phyloP scores from a whole-genome alignment of 1,140 invertebrate genomes.

The Tetramorium alpestre region DNA sequence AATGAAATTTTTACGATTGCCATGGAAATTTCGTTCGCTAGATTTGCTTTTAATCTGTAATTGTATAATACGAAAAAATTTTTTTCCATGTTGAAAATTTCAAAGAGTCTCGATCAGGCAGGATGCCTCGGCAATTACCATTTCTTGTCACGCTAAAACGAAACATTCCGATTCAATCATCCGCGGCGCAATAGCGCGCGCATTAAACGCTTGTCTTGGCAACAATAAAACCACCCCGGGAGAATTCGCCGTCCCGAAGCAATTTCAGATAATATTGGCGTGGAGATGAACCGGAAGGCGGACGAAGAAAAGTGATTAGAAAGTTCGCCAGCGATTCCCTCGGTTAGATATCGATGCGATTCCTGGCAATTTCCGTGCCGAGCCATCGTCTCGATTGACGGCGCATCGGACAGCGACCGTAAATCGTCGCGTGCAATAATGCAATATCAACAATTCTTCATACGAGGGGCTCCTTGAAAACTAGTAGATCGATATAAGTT shows the following conservation, averaged over 20 bases:
- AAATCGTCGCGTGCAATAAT: slow-evolving; percentile 21
- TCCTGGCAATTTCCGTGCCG: slow-evolving; percentile 52
- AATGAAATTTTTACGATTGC: not conserved
- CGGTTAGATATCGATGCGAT: slow-evolving; percentile 59
- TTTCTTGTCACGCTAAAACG: slow-evolving; percentile 21
- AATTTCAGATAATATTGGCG: slow-evolving; percentile 62
- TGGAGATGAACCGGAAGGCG: slow-evolving; percentile 43
- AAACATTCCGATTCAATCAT: slow-evolving; percentile 30
- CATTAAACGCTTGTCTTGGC: slow-evolving; percentile 4
- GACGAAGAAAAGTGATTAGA: slow-evolving; percentile 65
- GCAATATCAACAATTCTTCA: slow-evolving; percentile 26
- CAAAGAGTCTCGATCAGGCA: not conserved
- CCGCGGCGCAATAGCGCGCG: not conserved
- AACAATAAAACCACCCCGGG: slow-evolving; percentile 16
- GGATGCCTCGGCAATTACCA: slow-evolving; percentile 4
- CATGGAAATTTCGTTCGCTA: not conserved
- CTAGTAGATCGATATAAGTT: not conserved
- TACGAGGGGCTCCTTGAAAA: not conserved
- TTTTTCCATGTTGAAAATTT: not conserved
- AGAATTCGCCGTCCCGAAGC: slow-evolving; percentile 11
- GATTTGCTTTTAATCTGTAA: not conserved
- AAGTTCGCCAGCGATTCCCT: slow-evolving; percentile 44
- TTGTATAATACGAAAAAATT: not conserved
- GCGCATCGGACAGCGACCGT: not conserved
- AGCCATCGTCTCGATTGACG: slow-evolving; percentile 30